Conservation (phyloP, 2,888 invertebrate species). For the Neoascia interrupta region DNA sequence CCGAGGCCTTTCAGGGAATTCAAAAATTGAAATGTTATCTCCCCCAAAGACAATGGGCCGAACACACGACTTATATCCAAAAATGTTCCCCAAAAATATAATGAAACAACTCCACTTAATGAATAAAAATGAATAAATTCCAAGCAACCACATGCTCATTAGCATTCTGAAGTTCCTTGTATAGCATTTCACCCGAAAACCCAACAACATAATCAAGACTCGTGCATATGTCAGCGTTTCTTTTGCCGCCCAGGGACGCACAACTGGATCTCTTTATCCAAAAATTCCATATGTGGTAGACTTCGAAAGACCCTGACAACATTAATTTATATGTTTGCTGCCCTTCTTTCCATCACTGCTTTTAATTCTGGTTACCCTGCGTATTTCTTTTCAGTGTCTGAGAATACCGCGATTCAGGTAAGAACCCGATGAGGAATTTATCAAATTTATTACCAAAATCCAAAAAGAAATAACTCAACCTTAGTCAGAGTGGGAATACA, state of each 20-base stretch:
- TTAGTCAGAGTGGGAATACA: slow-evolving; percentile 56
- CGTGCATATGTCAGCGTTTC: slow-evolving; percentile 52
- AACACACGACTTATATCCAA: background rate
- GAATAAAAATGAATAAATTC: slow-evolving; percentile 57
- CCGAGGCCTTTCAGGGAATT: slow-evolving; percentile 21
- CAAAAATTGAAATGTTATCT: slow-evolving; percentile 62
- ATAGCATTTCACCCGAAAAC: slow-evolving; percentile 21
- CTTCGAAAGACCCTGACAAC: slow-evolving; percentile 12
- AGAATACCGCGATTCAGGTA: slow-evolving; percentile 67
- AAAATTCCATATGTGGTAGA: slow-evolving; percentile 47
- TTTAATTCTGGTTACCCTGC: slow-evolving; percentile 50
- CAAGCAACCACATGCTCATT: slow-evolving; percentile 61
- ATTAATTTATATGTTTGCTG: slow-evolving; percentile 60
- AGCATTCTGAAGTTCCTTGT: slow-evolving; percentile 43
- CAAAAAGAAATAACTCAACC: slow-evolving; percentile 69
- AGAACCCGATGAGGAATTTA: slow-evolving; percentile 73
- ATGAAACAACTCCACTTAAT: slow-evolving; percentile 20
- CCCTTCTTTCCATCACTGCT: slow-evolving; percentile 49
- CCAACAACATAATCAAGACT: slow-evolving; percentile 64
- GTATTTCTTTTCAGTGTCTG: slow-evolving; percentile 23
- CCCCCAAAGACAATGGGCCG: slow-evolving; percentile 42
- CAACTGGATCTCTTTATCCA: slow-evolving; percentile 60
- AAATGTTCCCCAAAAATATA: slow-evolving; percentile 3
- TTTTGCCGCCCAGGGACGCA: slow-evolving; percentile 27
- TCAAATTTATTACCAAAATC: slow-evolving; percentile 76